Percentiles rank a stretch among this genome's conserved stretches.
Evolutionary conservation across 2,113 vertebrate species (phyloP).

Genomic region (Lophochroa leadbeateri): DNA sequence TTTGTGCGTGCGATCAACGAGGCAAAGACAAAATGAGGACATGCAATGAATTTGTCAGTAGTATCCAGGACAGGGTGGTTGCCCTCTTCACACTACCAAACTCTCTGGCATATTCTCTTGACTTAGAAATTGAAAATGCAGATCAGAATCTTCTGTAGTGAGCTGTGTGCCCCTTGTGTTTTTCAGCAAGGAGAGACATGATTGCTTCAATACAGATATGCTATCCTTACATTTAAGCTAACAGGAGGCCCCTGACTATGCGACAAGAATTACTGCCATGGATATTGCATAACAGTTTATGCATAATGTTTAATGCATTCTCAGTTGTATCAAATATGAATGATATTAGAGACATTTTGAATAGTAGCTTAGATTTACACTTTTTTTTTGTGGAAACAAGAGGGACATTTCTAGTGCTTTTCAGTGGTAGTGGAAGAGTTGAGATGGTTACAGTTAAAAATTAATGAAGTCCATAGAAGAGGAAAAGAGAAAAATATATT

Average conservation of each 20-base stretch:
- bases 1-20: background rate
- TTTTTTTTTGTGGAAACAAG: background rate
- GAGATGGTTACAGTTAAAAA: background rate
- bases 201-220: background rate
- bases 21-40: background rate
- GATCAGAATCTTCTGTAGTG: background rate
- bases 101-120: background rate
- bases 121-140: slow-evolving; percentile 14
- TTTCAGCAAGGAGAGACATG: background rate
- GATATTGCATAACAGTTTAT: background rate
- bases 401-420: background rate
- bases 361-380: background rate
- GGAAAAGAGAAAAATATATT: background rate
- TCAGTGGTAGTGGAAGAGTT: background rate
- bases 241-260: background rate
- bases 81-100: background rate
- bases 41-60: background rate
- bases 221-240: background rate
- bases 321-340: slow-evolving; percentile 5
- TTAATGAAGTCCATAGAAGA: background rate
- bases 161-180: slow-evolving; percentile 4
- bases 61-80: background rate
- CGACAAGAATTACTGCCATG: background rate
- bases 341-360: slow-evolving; percentile 3
- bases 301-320: background rate